Evolutionary conservation across 2,888 invertebrate genomes (phyloP).

Genomic region (Xiphydria camelus): DNA sequence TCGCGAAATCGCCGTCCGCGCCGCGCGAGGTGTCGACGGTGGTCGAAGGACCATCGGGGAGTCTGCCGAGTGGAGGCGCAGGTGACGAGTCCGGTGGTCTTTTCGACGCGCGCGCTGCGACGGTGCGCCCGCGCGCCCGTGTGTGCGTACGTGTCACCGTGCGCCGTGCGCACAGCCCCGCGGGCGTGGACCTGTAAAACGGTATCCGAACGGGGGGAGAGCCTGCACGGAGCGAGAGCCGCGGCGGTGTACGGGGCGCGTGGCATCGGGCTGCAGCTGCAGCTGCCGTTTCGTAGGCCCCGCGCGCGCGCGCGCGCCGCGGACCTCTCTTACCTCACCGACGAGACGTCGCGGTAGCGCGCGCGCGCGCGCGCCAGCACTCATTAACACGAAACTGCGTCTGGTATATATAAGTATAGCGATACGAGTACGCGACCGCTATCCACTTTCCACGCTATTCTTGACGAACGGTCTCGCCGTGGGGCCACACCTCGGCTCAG

Average conservation of each 20-base stretch:
- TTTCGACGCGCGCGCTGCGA: conserved; percentile 12
- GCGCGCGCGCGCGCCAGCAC: conserved; percentile 47
- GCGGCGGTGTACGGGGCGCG: conserved; percentile 41
- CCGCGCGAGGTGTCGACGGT: conserved; percentile 41
- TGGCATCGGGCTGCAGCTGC: conserved; percentile 45
- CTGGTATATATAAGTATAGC: too few species aligned
- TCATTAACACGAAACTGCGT: conserved; percentile 42
- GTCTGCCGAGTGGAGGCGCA: conserved; percentile 24
- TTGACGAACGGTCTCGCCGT: too few species aligned
- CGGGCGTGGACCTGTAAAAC: conserved; percentile 39
- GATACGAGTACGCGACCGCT: too few species aligned
- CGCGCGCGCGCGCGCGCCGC: conserved; percentile 15
- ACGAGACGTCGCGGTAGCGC: conserved; percentile 33
- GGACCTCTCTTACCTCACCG: too few species aligned
- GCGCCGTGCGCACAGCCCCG: background rate
- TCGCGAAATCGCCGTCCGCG: conserved; percentile 10
- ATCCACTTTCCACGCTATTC: too few species aligned
- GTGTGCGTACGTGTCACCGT: conserved; percentile 27
- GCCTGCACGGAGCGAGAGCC: too few species aligned
- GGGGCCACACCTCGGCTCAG: too few species aligned
- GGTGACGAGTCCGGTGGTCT: conserved; percentile 57
- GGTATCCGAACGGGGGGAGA: conserved; percentile 29
- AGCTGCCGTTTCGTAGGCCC: conserved; percentile 40
- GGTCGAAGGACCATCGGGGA: conserved; percentile 37
- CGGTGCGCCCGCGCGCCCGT: too few species aligned